A percentile compares a stretch with the other conserved stretches of the same genome.
phyloP scores from a whole-genome alignment of 64 coral and sea anemone genomes.

The Montipora capricornis region DNA sequence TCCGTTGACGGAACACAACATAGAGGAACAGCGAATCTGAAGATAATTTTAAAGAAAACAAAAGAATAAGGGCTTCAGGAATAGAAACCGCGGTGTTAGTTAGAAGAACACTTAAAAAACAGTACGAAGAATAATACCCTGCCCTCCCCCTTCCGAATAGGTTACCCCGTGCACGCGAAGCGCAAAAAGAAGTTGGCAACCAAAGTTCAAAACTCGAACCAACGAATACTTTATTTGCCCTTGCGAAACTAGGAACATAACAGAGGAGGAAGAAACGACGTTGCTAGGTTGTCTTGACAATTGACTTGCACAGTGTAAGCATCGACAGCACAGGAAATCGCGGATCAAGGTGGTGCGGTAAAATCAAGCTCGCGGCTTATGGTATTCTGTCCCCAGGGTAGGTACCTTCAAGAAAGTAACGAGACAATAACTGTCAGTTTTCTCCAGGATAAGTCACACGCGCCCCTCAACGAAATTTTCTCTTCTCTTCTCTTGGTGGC shows the following conservation, averaged over 20 bases:
- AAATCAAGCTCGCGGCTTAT: not conserved
- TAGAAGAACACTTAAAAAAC: no score
- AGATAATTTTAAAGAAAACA: no score
- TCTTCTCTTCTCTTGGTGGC: no score
- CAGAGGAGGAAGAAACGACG: not conserved
- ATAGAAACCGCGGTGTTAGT: no score
- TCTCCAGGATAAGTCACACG: no score
- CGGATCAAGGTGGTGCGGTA: not conserved
- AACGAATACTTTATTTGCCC: conserved; percentile 60
- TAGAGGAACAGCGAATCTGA: no score
- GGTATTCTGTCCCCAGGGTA: conserved; percentile 39
- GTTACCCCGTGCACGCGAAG: not conserved
- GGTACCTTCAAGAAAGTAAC: not conserved
- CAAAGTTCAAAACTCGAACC: conserved; percentile 17
- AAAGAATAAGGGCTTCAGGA: no score
- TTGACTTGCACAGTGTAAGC: conserved; percentile 1
- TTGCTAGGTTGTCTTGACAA: not conserved
- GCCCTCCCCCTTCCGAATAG: no score
- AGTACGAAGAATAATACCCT: no score
- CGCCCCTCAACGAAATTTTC: no score
- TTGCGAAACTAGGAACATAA: conserved; percentile 24
- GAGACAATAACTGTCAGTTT: not conserved
- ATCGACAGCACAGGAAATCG: not conserved
- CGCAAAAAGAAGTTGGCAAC: no score
- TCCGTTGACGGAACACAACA: no score